Evolutionary conservation across 1,140 invertebrate genomes (phyloP).

Genomic region (Akabosia matsudoensis): DNA sequence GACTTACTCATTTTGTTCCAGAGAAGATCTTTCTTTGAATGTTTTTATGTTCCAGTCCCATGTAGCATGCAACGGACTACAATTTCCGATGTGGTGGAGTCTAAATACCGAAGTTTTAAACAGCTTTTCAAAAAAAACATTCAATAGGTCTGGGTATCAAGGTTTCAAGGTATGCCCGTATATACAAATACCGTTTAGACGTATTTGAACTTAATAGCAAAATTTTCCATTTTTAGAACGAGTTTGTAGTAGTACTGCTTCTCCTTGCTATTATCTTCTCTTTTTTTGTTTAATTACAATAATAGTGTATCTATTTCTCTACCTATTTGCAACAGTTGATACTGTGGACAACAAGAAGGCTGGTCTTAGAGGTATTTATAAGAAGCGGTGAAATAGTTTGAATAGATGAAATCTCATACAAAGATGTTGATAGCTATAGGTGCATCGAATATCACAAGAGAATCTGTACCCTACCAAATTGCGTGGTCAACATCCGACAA

Average conservation of each 20-base stretch:
- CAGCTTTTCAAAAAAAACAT: too few relatives aligned
- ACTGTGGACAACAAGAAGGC: background rate
- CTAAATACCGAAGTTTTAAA: background rate
- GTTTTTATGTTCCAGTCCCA: background rate
- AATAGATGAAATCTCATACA: too few relatives aligned
- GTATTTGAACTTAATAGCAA: too few relatives aligned
- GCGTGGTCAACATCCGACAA: background rate
- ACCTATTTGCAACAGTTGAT: background rate
- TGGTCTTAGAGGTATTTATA: background rate
- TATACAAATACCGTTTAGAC: too few relatives aligned
- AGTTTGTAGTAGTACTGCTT: background rate
- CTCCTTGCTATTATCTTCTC: too few relatives aligned
- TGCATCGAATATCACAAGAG: too few relatives aligned
- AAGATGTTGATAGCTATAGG: too few relatives aligned
- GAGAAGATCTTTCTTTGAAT: too few relatives aligned
- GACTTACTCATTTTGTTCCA: background rate
- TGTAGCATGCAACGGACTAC: background rate
- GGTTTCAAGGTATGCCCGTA: too few relatives aligned
- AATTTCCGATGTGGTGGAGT: too few relatives aligned
- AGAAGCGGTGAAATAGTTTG: too few relatives aligned
- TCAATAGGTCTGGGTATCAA: too few relatives aligned
- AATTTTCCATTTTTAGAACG: background rate
- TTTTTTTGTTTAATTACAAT: constrained; percentile 8
- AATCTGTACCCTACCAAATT: background rate
- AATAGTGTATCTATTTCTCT: background rate